Evolutionary conservation across 2,797 vertebrate species (phyloP).

Genomic region (Parotocinclus haroldoi): DNA sequence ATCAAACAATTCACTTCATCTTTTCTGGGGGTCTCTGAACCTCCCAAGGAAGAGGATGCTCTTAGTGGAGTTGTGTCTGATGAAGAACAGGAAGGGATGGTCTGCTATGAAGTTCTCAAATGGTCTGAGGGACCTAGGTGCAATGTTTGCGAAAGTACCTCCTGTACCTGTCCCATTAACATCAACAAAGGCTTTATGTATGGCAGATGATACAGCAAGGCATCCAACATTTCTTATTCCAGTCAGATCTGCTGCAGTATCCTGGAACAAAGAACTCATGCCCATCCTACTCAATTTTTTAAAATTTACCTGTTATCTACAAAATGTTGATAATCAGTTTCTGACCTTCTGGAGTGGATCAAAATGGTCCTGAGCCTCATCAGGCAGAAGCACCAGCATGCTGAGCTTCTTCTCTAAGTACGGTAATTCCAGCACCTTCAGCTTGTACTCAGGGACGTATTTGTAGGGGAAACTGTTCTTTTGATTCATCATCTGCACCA

Average conservation of each 20-base stretch:
- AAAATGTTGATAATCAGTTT: too few relatives aligned
- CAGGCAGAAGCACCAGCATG: slow-evolving; percentile 84
- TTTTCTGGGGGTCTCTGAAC: slow-evolving; percentile 74
- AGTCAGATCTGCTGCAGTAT: slow-evolving; percentile 75
- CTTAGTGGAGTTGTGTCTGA: slow-evolving; percentile 78
- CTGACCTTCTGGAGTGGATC: slow-evolving; percentile 76
- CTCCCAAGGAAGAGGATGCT: slow-evolving; percentile 84
- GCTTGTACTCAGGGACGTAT: slow-evolving; percentile 68
- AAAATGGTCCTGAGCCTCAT: slow-evolving; percentile 62
- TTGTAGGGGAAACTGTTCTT: slow-evolving; percentile 74
- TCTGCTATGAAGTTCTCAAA: slow-evolving; percentile 80
- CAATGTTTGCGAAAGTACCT: too few relatives aligned
- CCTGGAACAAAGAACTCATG: slow-evolving; percentile 75
- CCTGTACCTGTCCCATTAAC: slow-evolving; percentile 93
- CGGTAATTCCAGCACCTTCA: slow-evolving; percentile 83
- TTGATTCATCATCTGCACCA: slow-evolving; percentile 86
- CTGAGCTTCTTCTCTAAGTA: slow-evolving; percentile 76
- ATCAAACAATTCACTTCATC: too few relatives aligned
- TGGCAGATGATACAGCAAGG: slow-evolving; percentile 82
- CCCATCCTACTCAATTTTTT: slow-evolving; percentile 79
- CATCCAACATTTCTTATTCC: slow-evolving; percentile 77
- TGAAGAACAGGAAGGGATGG: slow-evolving; percentile 91
- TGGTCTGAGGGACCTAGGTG: too few relatives aligned
- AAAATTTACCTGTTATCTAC: too few relatives aligned
- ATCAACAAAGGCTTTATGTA: slow-evolving; percentile 90